Percentiles rank a stretch among this genome's conserved stretches.
Evolutionary conservation across 2,113 vertebrate species (phyloP).

Genomic region (Pithys albifrons): DNA sequence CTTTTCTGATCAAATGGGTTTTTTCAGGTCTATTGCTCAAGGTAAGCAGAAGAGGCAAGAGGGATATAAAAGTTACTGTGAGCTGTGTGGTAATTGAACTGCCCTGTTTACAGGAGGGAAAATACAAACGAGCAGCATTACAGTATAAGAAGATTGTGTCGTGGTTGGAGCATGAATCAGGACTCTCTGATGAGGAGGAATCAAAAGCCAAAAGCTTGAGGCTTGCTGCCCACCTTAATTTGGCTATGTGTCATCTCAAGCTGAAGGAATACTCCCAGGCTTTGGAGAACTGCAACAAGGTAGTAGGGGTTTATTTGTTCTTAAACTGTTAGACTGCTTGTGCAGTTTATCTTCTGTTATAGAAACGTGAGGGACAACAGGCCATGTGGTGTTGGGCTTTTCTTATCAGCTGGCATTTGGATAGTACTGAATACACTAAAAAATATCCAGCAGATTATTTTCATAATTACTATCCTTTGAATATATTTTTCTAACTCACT

Average conservation of each 20-base stretch:
- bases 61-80: background rate
- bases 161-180: conserved; percentile 91
- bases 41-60: background rate
- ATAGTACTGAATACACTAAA: background rate
- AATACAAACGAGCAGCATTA: conserved; percentile 87
- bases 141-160: conserved; percentile 96
- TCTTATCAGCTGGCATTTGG: background rate
- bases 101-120: conserved; percentile 81
- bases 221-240: conserved; percentile 92
- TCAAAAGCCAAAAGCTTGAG: conserved; percentile 81
- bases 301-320: conserved; percentile 38
- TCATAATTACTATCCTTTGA: background rate
- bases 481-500: background rate
- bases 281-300: conserved; percentile 94
- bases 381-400: background rate
- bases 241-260: conserved; percentile 96
- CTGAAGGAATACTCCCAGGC: conserved; percentile 87
- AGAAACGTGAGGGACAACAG: background rate
- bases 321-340: background rate
- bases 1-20: background rate
- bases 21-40: background rate
- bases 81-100: background rate
- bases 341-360: background rate
- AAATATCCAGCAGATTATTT: background rate
- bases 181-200: conserved; percentile 80